These are phyloP conservation scores for Sicus ferrugineus DNA, from an alignment of 2,888 invertebrate genomes.

Conservation along the genomic window DNA sequence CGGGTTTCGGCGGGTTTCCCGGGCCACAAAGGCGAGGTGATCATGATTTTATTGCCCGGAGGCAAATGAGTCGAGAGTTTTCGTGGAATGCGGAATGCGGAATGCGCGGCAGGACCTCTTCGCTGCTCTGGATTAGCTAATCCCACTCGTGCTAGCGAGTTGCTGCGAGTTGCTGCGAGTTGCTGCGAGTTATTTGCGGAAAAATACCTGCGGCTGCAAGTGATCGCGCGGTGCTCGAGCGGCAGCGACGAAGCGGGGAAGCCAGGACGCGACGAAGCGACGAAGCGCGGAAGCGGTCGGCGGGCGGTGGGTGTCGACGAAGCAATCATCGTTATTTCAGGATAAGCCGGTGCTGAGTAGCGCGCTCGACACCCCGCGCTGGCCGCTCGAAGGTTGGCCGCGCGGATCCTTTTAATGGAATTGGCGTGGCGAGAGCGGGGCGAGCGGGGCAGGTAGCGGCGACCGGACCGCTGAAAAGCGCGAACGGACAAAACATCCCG, in stretches of 20 bases:
- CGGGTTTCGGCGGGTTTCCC: neutral
- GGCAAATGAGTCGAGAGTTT: slow-evolving; percentile 29
- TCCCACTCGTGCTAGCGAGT: neutral
- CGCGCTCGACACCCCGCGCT: neutral
- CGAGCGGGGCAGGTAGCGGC: neutral
- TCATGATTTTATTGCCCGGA: slow-evolving; percentile 55
- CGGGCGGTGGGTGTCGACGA: slow-evolving; percentile 20
- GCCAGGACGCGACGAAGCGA: slow-evolving; percentile 2
- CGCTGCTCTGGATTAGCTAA: slow-evolving; percentile 11
- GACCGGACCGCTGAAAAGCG: neutral
- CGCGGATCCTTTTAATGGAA: slow-evolving; percentile 13
- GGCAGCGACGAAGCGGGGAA: too few species aligned
- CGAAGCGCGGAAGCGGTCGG: neutral
- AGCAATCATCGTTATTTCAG: slow-evolving; percentile 28
- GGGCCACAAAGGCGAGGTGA: slow-evolving; percentile 44
- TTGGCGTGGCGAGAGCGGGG: neutral
- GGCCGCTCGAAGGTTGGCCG: neutral
- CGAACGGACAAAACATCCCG: neutral
- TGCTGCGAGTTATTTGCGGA: neutral
- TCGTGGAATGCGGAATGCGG: neutral
- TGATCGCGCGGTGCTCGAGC: neutral
- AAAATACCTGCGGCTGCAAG: neutral
- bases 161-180: neutral
- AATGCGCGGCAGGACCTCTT: neutral
- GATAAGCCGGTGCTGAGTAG: slow-evolving; percentile 19